phyloP scores from a whole-genome alignment of 2,113 vertebrate genomes.

The Enhydra lutris region DNA sequence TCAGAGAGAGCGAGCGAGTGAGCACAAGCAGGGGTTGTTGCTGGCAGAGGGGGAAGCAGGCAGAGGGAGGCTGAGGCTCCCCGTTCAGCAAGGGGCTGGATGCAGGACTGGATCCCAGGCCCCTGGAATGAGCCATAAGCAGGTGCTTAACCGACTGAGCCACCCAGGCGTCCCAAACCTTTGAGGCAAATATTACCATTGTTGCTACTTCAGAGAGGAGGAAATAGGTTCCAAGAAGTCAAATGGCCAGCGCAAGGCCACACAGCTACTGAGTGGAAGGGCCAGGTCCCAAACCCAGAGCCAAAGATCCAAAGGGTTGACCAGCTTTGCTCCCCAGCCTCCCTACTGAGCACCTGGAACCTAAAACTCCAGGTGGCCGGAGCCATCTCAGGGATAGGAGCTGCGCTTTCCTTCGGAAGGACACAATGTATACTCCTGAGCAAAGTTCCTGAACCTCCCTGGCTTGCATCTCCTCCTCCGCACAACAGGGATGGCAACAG shows the following conservation, averaged over 20 bases:
- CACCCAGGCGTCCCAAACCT: background rate
- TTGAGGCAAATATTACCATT: background rate
- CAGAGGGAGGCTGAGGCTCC: too few species aligned
- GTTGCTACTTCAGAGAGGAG: background rate
- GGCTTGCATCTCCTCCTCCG: background rate
- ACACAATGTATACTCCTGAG: background rate
- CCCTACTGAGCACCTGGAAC: background rate
- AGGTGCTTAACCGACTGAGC: too few species aligned
- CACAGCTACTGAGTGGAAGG: background rate
- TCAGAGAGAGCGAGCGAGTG: too few species aligned
- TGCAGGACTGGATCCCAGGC: too few species aligned
- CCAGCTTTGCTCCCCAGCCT: background rate
- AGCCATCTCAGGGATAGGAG: too few species aligned
- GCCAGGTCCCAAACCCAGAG: background rate
- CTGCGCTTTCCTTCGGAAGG: background rate
- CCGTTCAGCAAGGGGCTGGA: too few species aligned
- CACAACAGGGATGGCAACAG: fast-evolving
- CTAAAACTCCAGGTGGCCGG: background rate
- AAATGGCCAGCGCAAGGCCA: background rate
- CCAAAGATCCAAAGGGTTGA: background rate
- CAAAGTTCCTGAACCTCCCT: background rate
- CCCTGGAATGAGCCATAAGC: too few species aligned
- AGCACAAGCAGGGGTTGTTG: too few species aligned
- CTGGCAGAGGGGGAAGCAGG: too few species aligned
- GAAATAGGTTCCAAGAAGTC: background rate